Evolutionary conservation across 2,113 vertebrate species (phyloP).

Genomic region (Silurus asotus): DNA sequence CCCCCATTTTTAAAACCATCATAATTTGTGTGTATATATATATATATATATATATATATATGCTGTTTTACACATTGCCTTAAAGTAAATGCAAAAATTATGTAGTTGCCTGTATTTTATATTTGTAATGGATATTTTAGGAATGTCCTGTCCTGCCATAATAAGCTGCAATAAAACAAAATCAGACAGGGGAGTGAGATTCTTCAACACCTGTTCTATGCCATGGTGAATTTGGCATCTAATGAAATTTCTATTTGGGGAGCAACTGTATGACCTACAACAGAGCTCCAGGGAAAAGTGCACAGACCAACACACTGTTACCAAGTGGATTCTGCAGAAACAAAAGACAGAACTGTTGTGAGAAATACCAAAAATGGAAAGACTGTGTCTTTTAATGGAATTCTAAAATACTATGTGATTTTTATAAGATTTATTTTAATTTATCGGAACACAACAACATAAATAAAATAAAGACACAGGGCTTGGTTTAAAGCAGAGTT

Average conservation of each 20-base stretch:
- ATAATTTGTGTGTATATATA: no score
- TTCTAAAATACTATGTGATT: background rate
- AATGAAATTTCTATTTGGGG: slow-evolving; percentile 56
- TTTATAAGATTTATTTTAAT: background rate
- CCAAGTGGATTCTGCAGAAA: slow-evolving; percentile 25
- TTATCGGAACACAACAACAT: background rate
- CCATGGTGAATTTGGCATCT: slow-evolving; percentile 50
- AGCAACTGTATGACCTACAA: slow-evolving; percentile 40
- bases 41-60: no score
- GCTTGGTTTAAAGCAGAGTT: background rate
- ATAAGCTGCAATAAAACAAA: background rate
- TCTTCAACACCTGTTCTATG: slow-evolving; percentile 34
- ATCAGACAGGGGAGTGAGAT: slow-evolving; percentile 7
- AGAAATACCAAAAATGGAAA: background rate
- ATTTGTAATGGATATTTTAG: background rate
- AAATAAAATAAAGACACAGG: background rate
- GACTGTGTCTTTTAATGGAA: background rate
- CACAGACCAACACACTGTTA: slow-evolving; percentile 30
- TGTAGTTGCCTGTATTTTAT: background rate
- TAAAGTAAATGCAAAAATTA: background rate
- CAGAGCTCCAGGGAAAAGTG: slow-evolving; percentile 40
- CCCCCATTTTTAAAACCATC: background rate
- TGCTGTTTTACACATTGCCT: background rate
- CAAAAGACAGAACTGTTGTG: background rate
- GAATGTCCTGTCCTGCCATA: background rate